phyloP scores from a whole-genome alignment of 2,888 invertebrate species.

The Amblyteles armatorius region DNA sequence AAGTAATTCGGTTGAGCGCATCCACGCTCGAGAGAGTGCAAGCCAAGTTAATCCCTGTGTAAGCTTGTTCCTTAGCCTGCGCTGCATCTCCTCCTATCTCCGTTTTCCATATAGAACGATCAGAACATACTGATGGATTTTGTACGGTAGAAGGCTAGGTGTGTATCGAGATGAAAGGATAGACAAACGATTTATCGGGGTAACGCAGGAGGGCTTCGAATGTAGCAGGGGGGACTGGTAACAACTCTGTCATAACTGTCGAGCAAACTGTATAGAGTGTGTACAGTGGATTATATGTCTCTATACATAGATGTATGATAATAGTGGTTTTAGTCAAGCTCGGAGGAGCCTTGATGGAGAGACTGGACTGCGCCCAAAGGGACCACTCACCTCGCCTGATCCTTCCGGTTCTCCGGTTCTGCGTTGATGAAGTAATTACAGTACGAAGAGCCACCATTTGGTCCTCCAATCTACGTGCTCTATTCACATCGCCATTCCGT shows the following conservation, averaged over 20 bases:
- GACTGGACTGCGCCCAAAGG: conserved; percentile 38
- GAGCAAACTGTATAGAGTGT: conserved; percentile 15
- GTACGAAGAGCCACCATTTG: conserved; percentile 7
- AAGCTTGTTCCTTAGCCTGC: conserved; percentile 38
- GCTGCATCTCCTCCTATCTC: neutral
- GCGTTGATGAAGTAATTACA: conserved; percentile 52
- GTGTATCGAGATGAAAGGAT: conserved; percentile 16
- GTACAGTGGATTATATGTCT: neutral
- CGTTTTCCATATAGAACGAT: conserved; percentile 4
- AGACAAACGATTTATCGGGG: conserved; percentile 46
- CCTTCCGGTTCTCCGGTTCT: conserved; percentile 18
- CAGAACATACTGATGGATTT: conserved; percentile 14
- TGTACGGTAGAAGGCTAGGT: neutral
- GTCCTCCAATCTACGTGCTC: neutral
- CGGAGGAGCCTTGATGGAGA: conserved; percentile 47
- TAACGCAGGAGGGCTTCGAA: conserved; percentile 32
- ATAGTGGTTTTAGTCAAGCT: conserved; percentile 29
- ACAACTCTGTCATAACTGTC: conserved; percentile 32
- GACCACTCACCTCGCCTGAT: conserved; percentile 30
- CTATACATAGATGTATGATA: conserved; percentile 28
- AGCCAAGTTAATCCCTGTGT: conserved; percentile 36
- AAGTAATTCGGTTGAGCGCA: conserved; percentile 47
- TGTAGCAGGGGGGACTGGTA: conserved; percentile 25
- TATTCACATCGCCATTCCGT: neutral
- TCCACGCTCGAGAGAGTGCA: neutral